A percentile compares a stretch with the other conserved stretches of the same genome.
Evolutionary conservation across 2,888 invertebrate genomes (phyloP).

Genomic region (Drosophila limbata): DNA sequence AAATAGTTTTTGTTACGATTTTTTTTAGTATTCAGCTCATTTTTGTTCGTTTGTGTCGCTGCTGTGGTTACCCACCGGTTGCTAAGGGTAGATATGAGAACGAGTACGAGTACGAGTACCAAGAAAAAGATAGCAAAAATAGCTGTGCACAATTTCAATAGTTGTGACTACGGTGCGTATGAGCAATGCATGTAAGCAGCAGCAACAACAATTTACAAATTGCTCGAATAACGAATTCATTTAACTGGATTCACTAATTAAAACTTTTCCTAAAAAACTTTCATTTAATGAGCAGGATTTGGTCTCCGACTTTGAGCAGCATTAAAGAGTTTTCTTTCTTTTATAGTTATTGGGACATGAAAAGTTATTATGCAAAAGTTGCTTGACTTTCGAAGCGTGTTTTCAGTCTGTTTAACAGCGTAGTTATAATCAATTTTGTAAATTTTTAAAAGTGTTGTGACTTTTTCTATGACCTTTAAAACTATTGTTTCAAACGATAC

Average conservation of each 20-base stretch:
- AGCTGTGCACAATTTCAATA: conserved; percentile 30
- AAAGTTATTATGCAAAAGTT: conserved; percentile 23
- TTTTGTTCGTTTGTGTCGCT: conserved; percentile 17
- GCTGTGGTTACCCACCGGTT: conserved; percentile 56
- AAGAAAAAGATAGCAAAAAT: conserved; percentile 36
- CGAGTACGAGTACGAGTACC: conserved; percentile 21
- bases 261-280: not conserved
- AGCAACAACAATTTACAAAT: conserved; percentile 19
- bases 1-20: conserved; percentile 67
- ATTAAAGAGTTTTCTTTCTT: conserved; percentile 12
- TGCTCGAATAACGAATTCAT: conserved; percentile 6
- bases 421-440: conserved; percentile 16
- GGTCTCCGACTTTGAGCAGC: not conserved
- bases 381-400: conserved; percentile 6
- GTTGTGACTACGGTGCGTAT: conserved; percentile 42
- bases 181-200: conserved; percentile 32
- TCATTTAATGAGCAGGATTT: not conserved
- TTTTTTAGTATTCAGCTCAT: conserved; percentile 17
- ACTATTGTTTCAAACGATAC: not conserved
- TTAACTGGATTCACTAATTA: conserved; percentile 12
- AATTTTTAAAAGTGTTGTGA: conserved; percentile 3
- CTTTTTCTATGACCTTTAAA: not conserved
- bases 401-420: conserved; percentile 24
- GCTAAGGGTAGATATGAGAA: conserved; percentile 67
- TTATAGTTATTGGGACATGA: conserved; percentile 18